A percentile compares a stretch with the other conserved stretches of the same genome.
Evolutionary conservation across 2,888 invertebrate genomes (phyloP).

Genomic region (Philereme transversata): DNA sequence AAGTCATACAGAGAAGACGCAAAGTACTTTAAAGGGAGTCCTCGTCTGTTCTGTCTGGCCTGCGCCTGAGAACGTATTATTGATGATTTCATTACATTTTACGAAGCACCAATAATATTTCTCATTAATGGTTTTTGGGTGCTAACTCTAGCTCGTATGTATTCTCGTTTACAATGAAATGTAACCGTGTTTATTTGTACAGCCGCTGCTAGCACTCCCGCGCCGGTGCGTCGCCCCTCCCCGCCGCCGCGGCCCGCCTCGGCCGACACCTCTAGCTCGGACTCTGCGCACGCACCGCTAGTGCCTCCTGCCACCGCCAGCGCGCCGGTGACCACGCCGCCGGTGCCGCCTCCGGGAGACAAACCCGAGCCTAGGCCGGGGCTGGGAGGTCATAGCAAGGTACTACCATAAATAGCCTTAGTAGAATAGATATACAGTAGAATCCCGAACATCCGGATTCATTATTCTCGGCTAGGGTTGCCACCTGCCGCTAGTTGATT

Average conservation of each 20-base stretch:
- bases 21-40: too few species aligned
- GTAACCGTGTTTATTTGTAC: conserved; percentile 13
- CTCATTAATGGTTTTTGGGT: not conserved
- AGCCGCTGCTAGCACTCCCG: conserved; percentile 42
- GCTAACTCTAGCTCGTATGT: not conserved
- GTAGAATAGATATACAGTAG: too few species aligned
- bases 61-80: too few species aligned
- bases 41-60: too few species aligned
- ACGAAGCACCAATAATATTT: too few species aligned
- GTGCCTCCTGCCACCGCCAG: conserved; percentile 50
- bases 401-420: conserved; percentile 22
- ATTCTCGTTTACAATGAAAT: conserved; percentile 1
- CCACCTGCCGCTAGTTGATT: too few species aligned
- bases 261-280: conserved; percentile 83
- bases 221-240: conserved; percentile 57
- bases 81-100: too few species aligned
- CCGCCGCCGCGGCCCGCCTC: conserved; percentile 79
- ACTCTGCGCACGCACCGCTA: conserved; percentile 75
- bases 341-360: conserved; percentile 46
- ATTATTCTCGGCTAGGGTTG: too few species aligned
- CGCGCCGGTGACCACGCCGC: conserved; percentile 16
- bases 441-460: too few species aligned
- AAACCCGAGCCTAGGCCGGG: conserved; percentile 50
- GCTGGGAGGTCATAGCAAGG: conserved; percentile 49
- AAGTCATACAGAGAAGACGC: too few species aligned